These are phyloP conservation scores for Ditula angustiorana DNA, from an alignment of 2,888 invertebrate species.

Conservation along the genomic window DNA sequence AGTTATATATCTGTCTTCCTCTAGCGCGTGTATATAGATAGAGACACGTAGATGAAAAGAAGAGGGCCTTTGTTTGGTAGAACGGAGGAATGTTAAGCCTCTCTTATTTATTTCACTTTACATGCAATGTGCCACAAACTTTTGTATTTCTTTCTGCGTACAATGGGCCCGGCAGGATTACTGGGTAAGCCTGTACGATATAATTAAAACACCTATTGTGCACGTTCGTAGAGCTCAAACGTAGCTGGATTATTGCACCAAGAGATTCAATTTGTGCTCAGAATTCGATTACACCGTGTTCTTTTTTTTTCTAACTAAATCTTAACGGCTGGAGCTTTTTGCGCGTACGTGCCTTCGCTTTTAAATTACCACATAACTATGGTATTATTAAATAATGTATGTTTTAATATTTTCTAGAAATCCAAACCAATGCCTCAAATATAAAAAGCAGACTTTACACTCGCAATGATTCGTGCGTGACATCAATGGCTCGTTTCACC, in stretches of 20 bases:
- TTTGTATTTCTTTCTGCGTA: conserved; percentile 37
- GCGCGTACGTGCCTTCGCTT: neutral
- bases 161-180: conserved; percentile 29
- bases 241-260: neutral
- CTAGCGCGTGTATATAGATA: conserved; percentile 6
- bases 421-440: no score
- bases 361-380: no score
- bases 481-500: no score
- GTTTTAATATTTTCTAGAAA: no score
- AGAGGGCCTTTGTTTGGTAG: neutral
- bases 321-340: neutral
- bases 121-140: conserved; percentile 39
- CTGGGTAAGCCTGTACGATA: conserved; percentile 28
- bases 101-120: conserved; percentile 48
- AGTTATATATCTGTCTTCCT: conserved; percentile 31
- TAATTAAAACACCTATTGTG: conserved; percentile 38
- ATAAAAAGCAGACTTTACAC: no score
- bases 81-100: conserved; percentile 40
- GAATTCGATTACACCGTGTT: conserved; percentile 3
- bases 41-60: neutral
- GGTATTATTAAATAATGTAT: no score
- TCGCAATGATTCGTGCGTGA: no score
- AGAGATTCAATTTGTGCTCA: conserved; percentile 17
- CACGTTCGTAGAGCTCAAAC: conserved; percentile 7
- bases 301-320: neutral